phyloP scores from a whole-genome alignment of 2,888 invertebrate genomes.

The Sinohyriopsis cumingii region DNA sequence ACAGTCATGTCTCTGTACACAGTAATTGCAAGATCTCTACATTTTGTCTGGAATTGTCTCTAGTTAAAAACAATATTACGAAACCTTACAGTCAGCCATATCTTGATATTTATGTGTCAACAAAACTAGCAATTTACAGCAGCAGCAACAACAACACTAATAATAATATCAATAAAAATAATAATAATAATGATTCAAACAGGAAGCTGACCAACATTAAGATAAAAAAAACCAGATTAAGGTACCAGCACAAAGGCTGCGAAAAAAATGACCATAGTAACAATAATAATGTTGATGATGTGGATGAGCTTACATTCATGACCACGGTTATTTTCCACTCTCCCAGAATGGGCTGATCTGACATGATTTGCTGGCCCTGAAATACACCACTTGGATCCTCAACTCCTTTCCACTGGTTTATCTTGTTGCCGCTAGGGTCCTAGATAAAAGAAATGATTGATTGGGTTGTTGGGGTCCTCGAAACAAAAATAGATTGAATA shows the following conservation, averaged over 20 bases:
- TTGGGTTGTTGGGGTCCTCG: not conserved
- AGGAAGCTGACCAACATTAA: not conserved
- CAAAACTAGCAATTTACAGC: too few relatives aligned
- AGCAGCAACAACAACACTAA: too few relatives aligned
- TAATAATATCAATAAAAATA: too few relatives aligned
- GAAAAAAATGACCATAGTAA: not conserved
- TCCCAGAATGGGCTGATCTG: conserved; percentile 88
- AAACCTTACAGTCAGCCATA: too few relatives aligned
- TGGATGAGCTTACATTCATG: conserved; percentile 31
- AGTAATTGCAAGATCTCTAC: too few relatives aligned
- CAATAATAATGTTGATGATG: not conserved
- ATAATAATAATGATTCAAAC: not conserved
- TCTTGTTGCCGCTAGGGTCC: conserved; percentile 84
- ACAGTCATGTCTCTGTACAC: too few relatives aligned
- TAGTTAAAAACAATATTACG: too few relatives aligned
- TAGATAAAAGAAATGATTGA: conserved; percentile 66
- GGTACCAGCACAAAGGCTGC: not conserved
- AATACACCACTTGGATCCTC: conserved; percentile 79
- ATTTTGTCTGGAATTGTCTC: too few relatives aligned
- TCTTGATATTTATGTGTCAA: too few relatives aligned
- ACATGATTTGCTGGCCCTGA: conserved; percentile 83
- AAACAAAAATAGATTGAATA: not conserved
- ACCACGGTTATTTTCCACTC: conserved; percentile 86
- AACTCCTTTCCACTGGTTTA: conserved; percentile 81
- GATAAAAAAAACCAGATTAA: too few relatives aligned